A percentile compares a stretch with the other conserved stretches of the same genome.
phyloP scores from a whole-genome alignment of 53 echinoderm and acorn worm species.

The Paracentrotus lividus region DNA sequence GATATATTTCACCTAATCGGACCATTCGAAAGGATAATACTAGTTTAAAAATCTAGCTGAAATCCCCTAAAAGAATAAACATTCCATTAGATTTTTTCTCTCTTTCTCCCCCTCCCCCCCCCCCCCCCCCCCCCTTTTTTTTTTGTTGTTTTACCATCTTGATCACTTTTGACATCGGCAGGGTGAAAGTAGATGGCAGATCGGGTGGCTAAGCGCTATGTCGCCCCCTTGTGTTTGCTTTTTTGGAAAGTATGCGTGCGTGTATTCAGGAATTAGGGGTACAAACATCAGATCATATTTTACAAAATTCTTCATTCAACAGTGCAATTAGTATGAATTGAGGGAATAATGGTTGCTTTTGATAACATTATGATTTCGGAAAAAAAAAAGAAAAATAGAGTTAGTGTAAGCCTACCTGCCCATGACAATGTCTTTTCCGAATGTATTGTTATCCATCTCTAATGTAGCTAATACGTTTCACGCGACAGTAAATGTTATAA shows the following conservation, averaged over 20 bases:
- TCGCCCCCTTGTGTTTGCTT: conserved; percentile 12
- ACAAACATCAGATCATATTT: background rate
- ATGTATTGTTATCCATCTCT: background rate
- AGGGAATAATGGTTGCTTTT: background rate
- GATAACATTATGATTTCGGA: background rate
- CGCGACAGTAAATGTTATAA: background rate
- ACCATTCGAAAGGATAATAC: no score
- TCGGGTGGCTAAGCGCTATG: background rate
- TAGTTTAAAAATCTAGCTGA: no score
- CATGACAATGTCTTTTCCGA: conserved; percentile 1
- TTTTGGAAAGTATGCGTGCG: background rate
- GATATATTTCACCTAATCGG: no score
- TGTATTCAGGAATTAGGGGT: background rate
- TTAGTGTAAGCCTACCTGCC: background rate
- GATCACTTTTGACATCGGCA: background rate
- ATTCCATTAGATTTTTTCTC: no score
- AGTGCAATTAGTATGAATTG: background rate
- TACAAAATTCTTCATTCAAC: background rate
- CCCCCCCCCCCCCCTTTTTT: no score
- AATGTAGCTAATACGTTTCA: background rate
- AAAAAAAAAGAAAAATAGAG: background rate
- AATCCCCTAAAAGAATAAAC: no score
- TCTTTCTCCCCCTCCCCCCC: no score
- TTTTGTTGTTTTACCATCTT: no score
- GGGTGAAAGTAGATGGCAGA: conserved; percentile 16